Percentiles rank a stretch among this genome's conserved stretches.
These are phyloP conservation scores for Margaritifera margaritifera DNA, from an alignment of 2,888 invertebrate species.

Conservation along the genomic window DNA sequence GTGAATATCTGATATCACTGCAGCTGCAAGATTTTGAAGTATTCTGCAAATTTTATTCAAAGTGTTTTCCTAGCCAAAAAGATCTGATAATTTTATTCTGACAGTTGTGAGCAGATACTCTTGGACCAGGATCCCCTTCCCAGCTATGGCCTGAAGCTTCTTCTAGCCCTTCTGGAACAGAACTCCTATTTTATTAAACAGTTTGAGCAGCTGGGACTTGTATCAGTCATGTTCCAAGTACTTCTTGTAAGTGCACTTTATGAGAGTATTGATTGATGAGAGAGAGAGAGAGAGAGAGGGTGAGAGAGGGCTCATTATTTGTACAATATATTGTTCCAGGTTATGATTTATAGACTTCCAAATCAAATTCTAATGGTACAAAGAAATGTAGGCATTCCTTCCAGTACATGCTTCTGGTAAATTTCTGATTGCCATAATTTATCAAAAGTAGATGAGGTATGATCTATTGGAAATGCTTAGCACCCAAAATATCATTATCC, in stretches of 20 bases:
- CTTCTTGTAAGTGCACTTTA: slow-evolving; percentile 57
- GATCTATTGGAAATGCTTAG: too few relatives aligned
- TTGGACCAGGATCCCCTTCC: slow-evolving; percentile 71
- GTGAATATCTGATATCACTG: not conserved
- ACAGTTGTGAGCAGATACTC: slow-evolving; percentile 70
- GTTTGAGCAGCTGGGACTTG: slow-evolving; percentile 63
- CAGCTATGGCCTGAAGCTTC: slow-evolving; percentile 65
- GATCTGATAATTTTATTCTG: slow-evolving; percentile 10
- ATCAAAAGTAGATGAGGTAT: too few relatives aligned
- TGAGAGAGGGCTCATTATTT: not conserved
- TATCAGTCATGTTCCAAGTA: slow-evolving; percentile 67
- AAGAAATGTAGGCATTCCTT: too few relatives aligned
- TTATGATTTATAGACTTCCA: not conserved
- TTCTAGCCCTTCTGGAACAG: slow-evolving; percentile 65
- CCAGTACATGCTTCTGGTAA: too few relatives aligned
- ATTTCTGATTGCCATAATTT: too few relatives aligned
- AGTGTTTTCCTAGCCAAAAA: not conserved
- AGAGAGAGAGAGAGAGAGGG: not conserved
- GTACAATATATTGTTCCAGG: not conserved
- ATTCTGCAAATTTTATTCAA: not conserved
- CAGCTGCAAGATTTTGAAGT: not conserved
- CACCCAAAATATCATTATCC: too few relatives aligned
- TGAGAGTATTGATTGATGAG: not conserved
- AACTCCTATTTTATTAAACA: slow-evolving; percentile 62
- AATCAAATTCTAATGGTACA: too few relatives aligned